Conservation (phyloP, 1,140 invertebrate genomes). For the Ceratitis capitata region DNA sequence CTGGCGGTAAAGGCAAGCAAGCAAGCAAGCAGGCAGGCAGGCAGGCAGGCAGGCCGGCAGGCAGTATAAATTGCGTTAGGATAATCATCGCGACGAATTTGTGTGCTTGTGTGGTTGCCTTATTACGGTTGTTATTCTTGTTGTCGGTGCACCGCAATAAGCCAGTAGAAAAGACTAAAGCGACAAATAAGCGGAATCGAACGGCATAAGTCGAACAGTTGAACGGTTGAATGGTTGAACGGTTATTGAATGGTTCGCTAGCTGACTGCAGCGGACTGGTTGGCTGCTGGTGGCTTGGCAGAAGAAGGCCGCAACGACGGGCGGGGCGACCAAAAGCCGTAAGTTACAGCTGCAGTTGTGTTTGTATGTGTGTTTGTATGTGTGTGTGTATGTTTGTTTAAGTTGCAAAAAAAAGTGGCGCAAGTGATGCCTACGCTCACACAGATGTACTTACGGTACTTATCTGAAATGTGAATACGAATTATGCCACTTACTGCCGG, state of each 20-base stretch:
- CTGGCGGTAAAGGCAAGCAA: neutral
- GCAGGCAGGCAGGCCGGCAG: no score
- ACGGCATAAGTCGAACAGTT: constrained; percentile 21
- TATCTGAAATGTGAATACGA: neutral
- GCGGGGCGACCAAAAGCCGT: neutral
- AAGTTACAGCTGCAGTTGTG: no score
- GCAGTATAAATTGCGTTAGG: constrained; percentile 63
- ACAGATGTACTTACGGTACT: neutral
- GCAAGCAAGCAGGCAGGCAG: no score
- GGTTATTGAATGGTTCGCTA: neutral
- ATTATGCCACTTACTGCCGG: neutral
- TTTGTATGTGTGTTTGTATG: neutral
- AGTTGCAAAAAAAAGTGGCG: constrained; percentile 12
- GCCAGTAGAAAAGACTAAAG: neutral
- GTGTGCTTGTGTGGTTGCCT: neutral
- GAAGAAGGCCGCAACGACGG: constrained; percentile 12
- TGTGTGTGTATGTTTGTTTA: neutral
- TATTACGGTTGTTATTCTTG: neutral
- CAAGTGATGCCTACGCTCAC: neutral
- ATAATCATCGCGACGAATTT: constrained; percentile 58
- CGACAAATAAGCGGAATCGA: constrained; percentile 23
- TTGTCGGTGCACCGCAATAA: neutral
- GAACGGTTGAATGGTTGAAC: constrained; percentile 21
- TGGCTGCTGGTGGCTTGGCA: neutral
- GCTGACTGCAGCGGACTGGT: neutral